Conservation (phyloP, 2,888 invertebrate species). For the Horisme vitalbata region DNA sequence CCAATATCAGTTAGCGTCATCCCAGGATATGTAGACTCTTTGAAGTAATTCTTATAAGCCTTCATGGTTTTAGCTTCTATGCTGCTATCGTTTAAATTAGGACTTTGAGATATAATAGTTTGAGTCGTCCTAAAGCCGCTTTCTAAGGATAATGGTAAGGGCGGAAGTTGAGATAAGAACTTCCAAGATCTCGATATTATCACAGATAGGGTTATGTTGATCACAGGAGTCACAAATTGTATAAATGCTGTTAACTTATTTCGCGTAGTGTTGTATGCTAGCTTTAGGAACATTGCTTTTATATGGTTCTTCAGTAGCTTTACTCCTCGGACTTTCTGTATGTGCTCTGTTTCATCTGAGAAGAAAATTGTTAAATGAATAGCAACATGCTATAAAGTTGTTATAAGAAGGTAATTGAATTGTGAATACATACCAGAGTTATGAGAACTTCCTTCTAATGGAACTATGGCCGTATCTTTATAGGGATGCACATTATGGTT, state of each 20-base stretch:
- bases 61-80: conserved; percentile 53
- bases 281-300: conserved; percentile 73
- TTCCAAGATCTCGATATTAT: conserved; percentile 72
- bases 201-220: conserved; percentile 72
- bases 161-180: conserved; percentile 81
- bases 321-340: conserved; percentile 67
- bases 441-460: conserved; percentile 41
- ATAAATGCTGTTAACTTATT: conserved; percentile 67
- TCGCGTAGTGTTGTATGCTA: conserved; percentile 63
- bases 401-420: too few relatives aligned
- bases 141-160: conserved; percentile 79
- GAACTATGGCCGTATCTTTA: conserved; percentile 52
- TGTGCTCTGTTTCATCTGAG: conserved; percentile 58
- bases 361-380: not conserved
- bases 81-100: conserved; percentile 49
- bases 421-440: conserved; percentile 31
- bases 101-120: conserved; percentile 56
- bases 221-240: conserved; percentile 71
- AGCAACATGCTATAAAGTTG: too few relatives aligned
- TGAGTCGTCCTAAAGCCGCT: conserved; percentile 65
- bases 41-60: conserved; percentile 65
- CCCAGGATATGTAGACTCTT: conserved; percentile 46
- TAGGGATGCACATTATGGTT: conserved; percentile 32
- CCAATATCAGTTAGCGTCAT: conserved; percentile 64
- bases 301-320: conserved; percentile 68